phyloP scores from a whole-genome alignment of 1,140 invertebrate genomes.

The Zaprionus davidi region DNA sequence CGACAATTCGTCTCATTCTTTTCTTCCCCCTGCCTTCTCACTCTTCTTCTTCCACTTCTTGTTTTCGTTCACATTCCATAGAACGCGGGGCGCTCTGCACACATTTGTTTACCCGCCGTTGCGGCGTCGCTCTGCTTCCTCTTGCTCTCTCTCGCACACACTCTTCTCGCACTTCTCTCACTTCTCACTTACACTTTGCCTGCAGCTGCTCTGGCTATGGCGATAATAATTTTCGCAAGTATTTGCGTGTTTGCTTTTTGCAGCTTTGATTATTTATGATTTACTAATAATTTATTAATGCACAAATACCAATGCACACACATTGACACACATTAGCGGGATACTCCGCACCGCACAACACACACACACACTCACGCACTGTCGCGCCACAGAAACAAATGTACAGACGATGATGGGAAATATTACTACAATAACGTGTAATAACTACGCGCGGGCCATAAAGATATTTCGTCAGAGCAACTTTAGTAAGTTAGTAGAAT shows the following conservation, averaged over 20 bases:
- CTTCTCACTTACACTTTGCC: slow-evolving; percentile 56
- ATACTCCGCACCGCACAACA: slow-evolving; percentile 13
- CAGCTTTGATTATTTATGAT: slow-evolving; percentile 40
- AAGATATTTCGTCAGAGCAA: slow-evolving; percentile 34
- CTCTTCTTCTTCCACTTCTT: slow-evolving; percentile 24
- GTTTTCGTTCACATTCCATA: slow-evolving; percentile 43
- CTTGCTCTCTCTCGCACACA: slow-evolving; percentile 36
- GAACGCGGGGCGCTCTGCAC: slow-evolving; percentile 46
- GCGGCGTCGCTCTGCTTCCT: slow-evolving; percentile 41
- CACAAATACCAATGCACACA: slow-evolving; percentile 39
- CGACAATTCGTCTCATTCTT: slow-evolving; percentile 25
- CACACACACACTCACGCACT: slow-evolving; percentile 16
- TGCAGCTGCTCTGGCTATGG: slow-evolving; percentile 46
- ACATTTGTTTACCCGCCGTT: slow-evolving; percentile 51
- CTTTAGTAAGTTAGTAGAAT: slow-evolving; percentile 29
- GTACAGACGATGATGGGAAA: slow-evolving; percentile 31
- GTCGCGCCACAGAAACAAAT: slow-evolving; percentile 21
- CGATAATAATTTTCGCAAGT: slow-evolving; percentile 45
- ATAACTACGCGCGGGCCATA: slow-evolving; percentile 23
- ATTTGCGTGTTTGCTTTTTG: slow-evolving; percentile 44
- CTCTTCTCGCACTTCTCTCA: slow-evolving; percentile 8
- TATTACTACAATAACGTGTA: slow-evolving; percentile 23
- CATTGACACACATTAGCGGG: slow-evolving; percentile 10
- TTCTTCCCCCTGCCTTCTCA: slow-evolving; percentile 8
- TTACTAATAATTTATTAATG: slow-evolving; percentile 68